A percentile compares a stretch with the other conserved stretches of the same genome.
Evolutionary conservation across 2,797 vertebrate genomes (phyloP).

Genomic region (Ptychobarbus kaznakovi): DNA sequence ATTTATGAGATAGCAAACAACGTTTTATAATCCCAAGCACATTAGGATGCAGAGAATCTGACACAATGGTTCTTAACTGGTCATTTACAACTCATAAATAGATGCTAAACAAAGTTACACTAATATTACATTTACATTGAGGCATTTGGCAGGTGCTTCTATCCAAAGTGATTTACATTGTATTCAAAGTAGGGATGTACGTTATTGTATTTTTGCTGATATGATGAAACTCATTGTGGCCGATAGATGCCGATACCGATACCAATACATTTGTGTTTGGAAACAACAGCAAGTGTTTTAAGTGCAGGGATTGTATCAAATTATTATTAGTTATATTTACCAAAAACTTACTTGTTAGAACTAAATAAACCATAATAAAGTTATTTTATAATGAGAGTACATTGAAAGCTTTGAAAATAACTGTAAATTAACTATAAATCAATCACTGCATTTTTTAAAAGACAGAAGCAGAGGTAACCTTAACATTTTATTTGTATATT

Average conservation of each 20-base stretch:
- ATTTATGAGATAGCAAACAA: not conserved
- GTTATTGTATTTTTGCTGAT: not conserved
- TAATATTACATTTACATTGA: slow-evolving; percentile 10
- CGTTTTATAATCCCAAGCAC: slow-evolving; percentile 18
- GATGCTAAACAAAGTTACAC: not conserved
- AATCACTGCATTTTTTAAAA: no score
- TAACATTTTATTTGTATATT: not conserved
- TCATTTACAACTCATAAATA: not conserved
- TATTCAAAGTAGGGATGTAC: not conserved
- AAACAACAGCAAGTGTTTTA: not conserved
- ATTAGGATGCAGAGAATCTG: not conserved
- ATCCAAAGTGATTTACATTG: not conserved
- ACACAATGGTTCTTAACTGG: not conserved
- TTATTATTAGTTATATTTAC: not conserved
- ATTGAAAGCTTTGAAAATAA: no score
- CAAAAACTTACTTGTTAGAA: no score
- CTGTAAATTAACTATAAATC: no score
- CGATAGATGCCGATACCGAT: not conserved
- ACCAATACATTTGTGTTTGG: not conserved
- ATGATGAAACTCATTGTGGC: not conserved
- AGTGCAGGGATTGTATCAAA: not conserved
- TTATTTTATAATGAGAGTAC: no score
- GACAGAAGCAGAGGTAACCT: no score
- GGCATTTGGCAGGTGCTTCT: not conserved
- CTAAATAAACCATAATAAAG: not conserved